Evolutionary conservation across 2,888 invertebrate species (phyloP).

Genomic region (Erebia ligea): DNA sequence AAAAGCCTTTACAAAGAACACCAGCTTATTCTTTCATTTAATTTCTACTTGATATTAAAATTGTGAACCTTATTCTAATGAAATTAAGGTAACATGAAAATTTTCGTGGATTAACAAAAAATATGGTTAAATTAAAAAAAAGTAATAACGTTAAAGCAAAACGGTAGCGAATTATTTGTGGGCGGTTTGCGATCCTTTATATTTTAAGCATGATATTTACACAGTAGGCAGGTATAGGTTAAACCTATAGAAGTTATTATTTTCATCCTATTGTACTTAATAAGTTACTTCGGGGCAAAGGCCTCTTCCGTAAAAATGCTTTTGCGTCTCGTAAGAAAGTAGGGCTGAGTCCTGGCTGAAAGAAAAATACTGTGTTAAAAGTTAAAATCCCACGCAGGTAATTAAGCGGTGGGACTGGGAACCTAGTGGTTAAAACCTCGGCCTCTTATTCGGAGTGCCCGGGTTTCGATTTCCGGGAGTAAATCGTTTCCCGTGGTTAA

Average conservation of each 20-base stretch:
- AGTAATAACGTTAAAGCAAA: constrained; percentile 68
- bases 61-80: constrained; percentile 41
- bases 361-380: background rate
- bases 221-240: constrained; percentile 8
- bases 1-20: constrained; percentile 60
- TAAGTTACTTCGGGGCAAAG: constrained; percentile 19
- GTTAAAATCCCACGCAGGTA: constrained; percentile 17
- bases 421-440: too few relatives aligned
- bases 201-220: constrained; percentile 41
- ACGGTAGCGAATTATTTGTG: constrained; percentile 73
- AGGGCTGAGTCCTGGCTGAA: constrained; percentile 5
- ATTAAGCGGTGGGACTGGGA: background rate
- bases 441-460: too few relatives aligned
- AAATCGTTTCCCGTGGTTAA: too few relatives aligned
- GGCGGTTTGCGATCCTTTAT: constrained; percentile 58
- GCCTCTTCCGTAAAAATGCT: constrained; percentile 17
- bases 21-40: constrained; percentile 41
- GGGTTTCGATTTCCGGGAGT: too few relatives aligned
- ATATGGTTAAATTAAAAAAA: constrained; percentile 50
- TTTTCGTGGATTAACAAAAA: background rate
- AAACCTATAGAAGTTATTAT: constrained; percentile 15
- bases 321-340: constrained; percentile 13
- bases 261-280: constrained; percentile 20
- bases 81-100: constrained; percentile 38
- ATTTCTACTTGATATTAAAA: constrained; percentile 31